Base-by-base conservation (phyloP, 2,113 vertebrate species). In the Aspidoscelis tigris region DNA sequence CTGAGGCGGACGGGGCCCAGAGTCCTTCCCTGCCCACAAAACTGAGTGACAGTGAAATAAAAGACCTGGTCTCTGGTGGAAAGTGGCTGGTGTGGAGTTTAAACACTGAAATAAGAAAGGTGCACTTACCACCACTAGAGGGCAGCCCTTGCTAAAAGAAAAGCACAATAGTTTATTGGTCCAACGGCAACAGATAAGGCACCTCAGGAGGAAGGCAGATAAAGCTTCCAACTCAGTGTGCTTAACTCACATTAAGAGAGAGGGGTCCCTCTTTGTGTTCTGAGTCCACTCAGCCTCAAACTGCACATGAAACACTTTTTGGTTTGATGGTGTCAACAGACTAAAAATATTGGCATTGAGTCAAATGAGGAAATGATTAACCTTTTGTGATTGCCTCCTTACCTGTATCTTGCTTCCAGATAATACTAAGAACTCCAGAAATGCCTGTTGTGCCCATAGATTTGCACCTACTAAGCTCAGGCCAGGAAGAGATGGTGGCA, bases 301-400 rank as follows among this genome's bases (percentile, higher is more conserved):
- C 41, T 20, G 43, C 43, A 16, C 18, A 72, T 4, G 68, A 84
- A 64, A 78, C 72, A 71, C 53, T 47, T 47, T 61, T 47, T 61
- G 68, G 20, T 78, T 84, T 76, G 41, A 33, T 71, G 66, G 69
- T 26, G 9, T 84, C 83, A 64, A 77, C 11, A 47, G 76, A 20
- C 18, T 47, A n/a, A 41, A 71, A 50, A 47, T 12, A 16, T 4
- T 10, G 73, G 50, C 22, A 70, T 6, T 33, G 26, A 64, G 55
- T 69, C 55, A 78, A 71, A n/a, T 26, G 5, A 20, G 66, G 50
- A 71, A 73, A 84, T 78, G 24, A 78, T 78, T 84, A 77, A 84
- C 75, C 47, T 41, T 47, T 44, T 84, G 76, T 21, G 39, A 70
- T 44, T 58, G 5, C 18, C 24, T 72, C 24, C 10, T 84, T 43